Evolutionary conservation across 1,140 invertebrate species (phyloP), one percentile per base, ranked within the genome.

Genomic region (Drosophila albomicans): DNA sequence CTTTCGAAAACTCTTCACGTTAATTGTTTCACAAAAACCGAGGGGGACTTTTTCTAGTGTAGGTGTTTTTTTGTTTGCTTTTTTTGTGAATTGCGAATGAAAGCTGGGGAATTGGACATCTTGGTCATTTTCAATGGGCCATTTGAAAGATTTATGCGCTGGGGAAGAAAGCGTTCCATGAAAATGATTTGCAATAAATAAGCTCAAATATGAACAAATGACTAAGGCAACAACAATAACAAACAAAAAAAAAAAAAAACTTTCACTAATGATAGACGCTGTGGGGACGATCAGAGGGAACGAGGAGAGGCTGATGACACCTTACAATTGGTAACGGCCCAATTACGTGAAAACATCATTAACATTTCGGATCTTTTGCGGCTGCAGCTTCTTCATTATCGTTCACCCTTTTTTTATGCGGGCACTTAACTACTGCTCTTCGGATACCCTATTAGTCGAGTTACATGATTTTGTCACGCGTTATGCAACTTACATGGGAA

Each of bases 201-300:
- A 78, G 48, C 75, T 63, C 10, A 62, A 74, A 70, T 79, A 73
- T 82, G 72, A 66, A 79, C 25, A 65, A 57, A 74, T 68, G 56
- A 51, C 43, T 30, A 56, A 32, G 49, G 13, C 46, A 28, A 54
- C 30, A 67, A 62, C 58, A 54, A 56, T 32, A 32, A 32, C 30
- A 32, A 32, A 15, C 15, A 15, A 5, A 6, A 38, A 13, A 45
- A 11, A 69, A 70, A 52, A 13, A 66, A 78, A 88, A 88, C 85
- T 88, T 88, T 88, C 85, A 89, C 85, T 88, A 89, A 81, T 81
- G 61, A 79, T 71, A 81, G 11, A 28, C 25, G 20, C 11, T 16
- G 59, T 3, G 7, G 35, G 25, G 49, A 16, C 10, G n/a, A 75
- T 56, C 63, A 46, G 20, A 4, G 25, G 28, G 28, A 32, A 4